Evolutionary conservation across 2,113 vertebrate species (phyloP), one percentile per base, ranked within the genome.

Genomic region (Probosciger aterrimus): DNA sequence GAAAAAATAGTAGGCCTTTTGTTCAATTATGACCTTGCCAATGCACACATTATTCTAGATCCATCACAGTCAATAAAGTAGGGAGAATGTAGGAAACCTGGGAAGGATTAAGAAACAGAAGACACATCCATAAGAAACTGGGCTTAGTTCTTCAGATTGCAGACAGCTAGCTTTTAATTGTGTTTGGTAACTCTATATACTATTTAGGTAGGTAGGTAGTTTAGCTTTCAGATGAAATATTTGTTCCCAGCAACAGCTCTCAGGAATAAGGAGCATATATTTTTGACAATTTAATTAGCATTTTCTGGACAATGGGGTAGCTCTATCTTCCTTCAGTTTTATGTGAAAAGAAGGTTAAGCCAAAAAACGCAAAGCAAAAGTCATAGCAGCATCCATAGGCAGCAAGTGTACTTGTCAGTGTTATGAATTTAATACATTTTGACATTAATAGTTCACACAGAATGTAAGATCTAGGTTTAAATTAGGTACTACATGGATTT

Each of bases 381-480:
- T 86, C 50, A 53, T 11, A 68, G 76, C 86, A 88, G 88, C 39
- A 88, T 96, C 73, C 76, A 86, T 77, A 84, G 82, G 75, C 93
- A 90, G 67, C 22, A 83, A 96, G 55, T 86, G 83, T 90, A 78
- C 79, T 90, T 92, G 73, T 93, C 85, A 88, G 41, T 88, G 59
- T 96, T 90, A 71, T 39, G 62, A 93, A 71, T 55, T 47, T 94
- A 96, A 90, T 88, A 47, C 27, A 60, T 88, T 75, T 83, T 86
- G 80, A 78, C 76, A 84, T 84, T 90, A 88, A 84, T 59, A 37
- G 92, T 96, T 94, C 76, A 30, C 60, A 71, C 19, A 60, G 86
- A 84, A 75, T 71, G 30, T 63, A 88, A 94, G 18, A 86, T 60
- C 30, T 63, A 52, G 88, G 44, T 90, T 92, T 88, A 93, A 95